Conservation (phyloP, 2,888 invertebrate genomes). For the Archips crataeganus region DNA sequence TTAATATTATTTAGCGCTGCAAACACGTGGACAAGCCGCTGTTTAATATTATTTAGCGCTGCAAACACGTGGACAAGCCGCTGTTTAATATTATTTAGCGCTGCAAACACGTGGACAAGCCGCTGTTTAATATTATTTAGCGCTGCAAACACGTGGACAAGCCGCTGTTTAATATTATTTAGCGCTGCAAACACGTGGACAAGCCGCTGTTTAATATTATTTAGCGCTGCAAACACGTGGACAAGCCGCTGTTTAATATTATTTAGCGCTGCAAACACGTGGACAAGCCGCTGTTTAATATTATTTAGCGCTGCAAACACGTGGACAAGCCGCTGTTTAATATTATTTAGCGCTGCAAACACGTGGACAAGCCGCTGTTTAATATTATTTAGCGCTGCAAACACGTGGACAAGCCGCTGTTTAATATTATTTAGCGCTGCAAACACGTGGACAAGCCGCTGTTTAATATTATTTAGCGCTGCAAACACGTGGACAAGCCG, state of each 20-base stretch:
- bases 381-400: background rate
- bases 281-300: no score
- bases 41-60: no score
- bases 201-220: no score
- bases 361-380: no score
- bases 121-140: background rate
- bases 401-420: no score
- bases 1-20: no score
- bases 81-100: background rate
- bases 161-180: background rate
- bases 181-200: background rate
- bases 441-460: no score
- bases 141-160: background rate
- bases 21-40: background rate
- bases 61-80: background rate
- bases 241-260: no score
- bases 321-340: no score
- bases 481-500: no score
- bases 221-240: background rate
- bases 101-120: no score
- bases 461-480: background rate
- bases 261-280: background rate
- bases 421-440: background rate
- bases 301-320: background rate
- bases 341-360: background rate